Evolutionary conservation across 1,140 invertebrate genomes (phyloP).

Genomic region (Saxidomus purpurata): DNA sequence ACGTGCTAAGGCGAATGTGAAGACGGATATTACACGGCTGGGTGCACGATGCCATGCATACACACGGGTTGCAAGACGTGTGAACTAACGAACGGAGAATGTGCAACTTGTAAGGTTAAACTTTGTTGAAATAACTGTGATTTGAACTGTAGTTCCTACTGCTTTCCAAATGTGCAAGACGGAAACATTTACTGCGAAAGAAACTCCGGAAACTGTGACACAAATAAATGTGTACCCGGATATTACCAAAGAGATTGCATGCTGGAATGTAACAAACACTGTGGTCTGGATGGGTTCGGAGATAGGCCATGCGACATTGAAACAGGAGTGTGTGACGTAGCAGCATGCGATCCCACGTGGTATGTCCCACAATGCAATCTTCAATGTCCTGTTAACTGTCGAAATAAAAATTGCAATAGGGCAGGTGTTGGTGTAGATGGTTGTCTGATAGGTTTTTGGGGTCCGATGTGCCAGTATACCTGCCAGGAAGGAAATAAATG

Average conservation of each 20-base stretch:
- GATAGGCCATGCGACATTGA: slow-evolving; percentile 21
- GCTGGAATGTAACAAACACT: not conserved
- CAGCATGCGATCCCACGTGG: slow-evolving; percentile 20
- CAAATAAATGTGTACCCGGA: not conserved
- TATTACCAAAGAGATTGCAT: slow-evolving; percentile 1
- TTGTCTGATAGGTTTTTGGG: slow-evolving; percentile 44
- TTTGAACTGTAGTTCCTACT: slow-evolving; percentile 4
- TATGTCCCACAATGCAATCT: slow-evolving; percentile 10
- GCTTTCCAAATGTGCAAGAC: not conserved
- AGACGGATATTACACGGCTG: not conserved
- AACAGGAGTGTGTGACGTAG: slow-evolving; percentile 4
- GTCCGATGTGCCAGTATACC: slow-evolving; percentile 4
- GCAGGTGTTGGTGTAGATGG: slow-evolving; percentile 26
- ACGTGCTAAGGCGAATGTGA: slow-evolving; percentile 13
- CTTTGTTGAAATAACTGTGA: slow-evolving; percentile 13
- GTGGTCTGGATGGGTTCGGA: not conserved
- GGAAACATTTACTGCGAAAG: slow-evolving; percentile 12
- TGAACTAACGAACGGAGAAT: slow-evolving; percentile 11
- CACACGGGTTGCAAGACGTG: slow-evolving; percentile 6
- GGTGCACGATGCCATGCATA: not conserved
- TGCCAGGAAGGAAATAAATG: slow-evolving; percentile 3
- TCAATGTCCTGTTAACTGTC: slow-evolving; percentile 20
- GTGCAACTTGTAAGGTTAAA: slow-evolving; percentile 9
- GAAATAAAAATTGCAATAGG: slow-evolving; percentile 36
- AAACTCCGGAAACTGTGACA: not conserved